These are phyloP conservation scores for Tetramorium simillimum DNA, from an alignment of 1,140 invertebrate genomes.

Conservation along the genomic window DNA sequence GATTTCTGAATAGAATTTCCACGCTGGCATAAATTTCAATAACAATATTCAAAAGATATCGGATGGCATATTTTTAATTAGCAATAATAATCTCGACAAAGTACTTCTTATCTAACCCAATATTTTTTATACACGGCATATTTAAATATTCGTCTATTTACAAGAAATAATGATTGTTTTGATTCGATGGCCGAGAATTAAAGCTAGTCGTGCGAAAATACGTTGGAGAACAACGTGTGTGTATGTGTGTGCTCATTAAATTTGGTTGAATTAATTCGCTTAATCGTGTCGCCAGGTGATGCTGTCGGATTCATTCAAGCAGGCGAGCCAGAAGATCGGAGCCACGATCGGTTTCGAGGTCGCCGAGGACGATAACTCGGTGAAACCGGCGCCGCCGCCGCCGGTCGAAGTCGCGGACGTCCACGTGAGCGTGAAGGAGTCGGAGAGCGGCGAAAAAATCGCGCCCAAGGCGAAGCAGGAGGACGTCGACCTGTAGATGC, in stretches of 20 bases:
- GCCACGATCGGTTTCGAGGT: constrained; percentile 93
- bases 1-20: neutral
- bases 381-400: constrained; percentile 74
- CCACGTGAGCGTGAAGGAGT: constrained; percentile 71
- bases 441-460: constrained; percentile 71
- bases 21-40: neutral
- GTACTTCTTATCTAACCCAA: neutral
- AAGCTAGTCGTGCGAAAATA: neutral
- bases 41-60: neutral
- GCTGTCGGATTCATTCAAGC: constrained; percentile 93
- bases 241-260: neutral
- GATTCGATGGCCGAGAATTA: neutral
- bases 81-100: neutral
- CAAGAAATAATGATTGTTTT: neutral
- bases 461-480: constrained; percentile 81
- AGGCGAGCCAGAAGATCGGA: constrained; percentile 94
- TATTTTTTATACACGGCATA: neutral
- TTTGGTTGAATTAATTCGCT: neutral
- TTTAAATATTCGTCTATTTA: neutral
- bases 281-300: constrained; percentile 85
- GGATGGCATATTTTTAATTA: neutral
- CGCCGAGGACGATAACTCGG: constrained; percentile 88
- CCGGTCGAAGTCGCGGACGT: constrained; percentile 79
- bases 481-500: constrained; percentile 75
- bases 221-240: neutral